Evolutionary conservation across 1,140 invertebrate genomes (phyloP), one percentile per base, ranked within the genome.

Genomic region (Conus betulinus): DNA sequence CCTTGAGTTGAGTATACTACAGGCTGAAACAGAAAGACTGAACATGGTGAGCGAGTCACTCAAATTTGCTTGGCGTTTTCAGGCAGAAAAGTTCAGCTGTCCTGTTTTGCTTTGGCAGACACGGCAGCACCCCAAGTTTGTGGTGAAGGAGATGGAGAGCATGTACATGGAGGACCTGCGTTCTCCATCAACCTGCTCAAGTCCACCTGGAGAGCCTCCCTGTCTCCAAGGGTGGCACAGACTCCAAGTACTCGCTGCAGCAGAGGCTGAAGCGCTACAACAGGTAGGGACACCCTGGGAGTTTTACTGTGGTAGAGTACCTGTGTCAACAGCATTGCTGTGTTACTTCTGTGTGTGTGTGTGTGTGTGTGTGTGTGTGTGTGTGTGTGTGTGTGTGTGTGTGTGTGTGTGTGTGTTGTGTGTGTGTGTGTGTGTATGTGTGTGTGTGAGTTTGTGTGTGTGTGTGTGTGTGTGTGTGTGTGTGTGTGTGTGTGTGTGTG

Each of bases 71-170:
- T 39, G 39, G 39, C 39, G 3, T 39, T 0, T 39, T 39, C 39
- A 39, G 39, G 39, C 39, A 39, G 39, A 39, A 39, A 39, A 39
- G 39, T 39, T 39, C 39, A 39, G 0, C 39, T 60, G 57, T 60
- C 8, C 8, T 60, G 57, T 60, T 11, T 60, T 8, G 8, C 11
- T 76, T 10, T 11, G 11, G 8, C 95, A 99, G 97, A 99, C 99
- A 95, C 97, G 98, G 91, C 99, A 99, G 91, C 99, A 99, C 97
- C 99, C 99, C 89, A 99, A 98, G 96, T 99, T 99, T 97, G 98
- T 99, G 85, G 96, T 99, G 85, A 99, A 99, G 97, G 99, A 99
- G 96, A 99, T 99, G 99, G 99, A 99, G 96, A 98, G 98, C 82
- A 97, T 99, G 93, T 99, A 99, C 96, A 97, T 99, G 91, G 99